A percentile compares a stretch with the other conserved stretches of the same genome.
phyloP scores from a whole-genome alignment of 2,113 vertebrate genomes.

The Amblyopsis rosae region DNA sequence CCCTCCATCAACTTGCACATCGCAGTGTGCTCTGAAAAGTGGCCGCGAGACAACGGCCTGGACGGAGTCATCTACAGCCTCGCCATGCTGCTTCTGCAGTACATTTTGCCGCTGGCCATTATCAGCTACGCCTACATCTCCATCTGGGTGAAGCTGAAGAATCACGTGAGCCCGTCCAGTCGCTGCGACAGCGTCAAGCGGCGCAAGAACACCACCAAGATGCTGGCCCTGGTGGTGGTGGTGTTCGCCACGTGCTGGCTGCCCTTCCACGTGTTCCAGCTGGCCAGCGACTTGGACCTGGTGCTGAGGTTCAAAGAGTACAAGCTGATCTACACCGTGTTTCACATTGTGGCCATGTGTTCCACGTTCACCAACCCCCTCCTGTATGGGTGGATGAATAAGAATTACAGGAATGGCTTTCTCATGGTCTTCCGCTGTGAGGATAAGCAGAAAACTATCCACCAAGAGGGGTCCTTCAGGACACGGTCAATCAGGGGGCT shows the following conservation, averaged over 20 bases:
- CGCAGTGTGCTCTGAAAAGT: constrained; percentile 89
- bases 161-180: constrained; percentile 84
- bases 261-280: constrained; percentile 88
- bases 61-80: constrained; percentile 91
- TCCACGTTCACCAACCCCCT: constrained; percentile 90
- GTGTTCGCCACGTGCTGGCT: constrained; percentile 90
- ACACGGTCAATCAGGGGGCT: constrained; percentile 77
- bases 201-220: constrained; percentile 90
- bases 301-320: constrained; percentile 86
- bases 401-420: constrained; percentile 92
- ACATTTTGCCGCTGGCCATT: constrained; percentile 83
- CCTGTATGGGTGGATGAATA: constrained; percentile 95
- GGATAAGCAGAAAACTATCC: constrained; percentile 82
- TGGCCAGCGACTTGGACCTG: constrained; percentile 87
- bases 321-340: constrained; percentile 88
- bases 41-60: constrained; percentile 83
- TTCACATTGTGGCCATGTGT: constrained; percentile 91
- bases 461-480: constrained; percentile 83
- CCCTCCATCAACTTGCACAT: constrained; percentile 84
- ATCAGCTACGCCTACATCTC: constrained; percentile 90
- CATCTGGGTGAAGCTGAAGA: constrained; percentile 92
- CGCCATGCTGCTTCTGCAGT: constrained; percentile 91
- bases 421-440: constrained; percentile 89
- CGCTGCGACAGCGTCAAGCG: constrained; percentile 81
- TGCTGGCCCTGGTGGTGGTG: constrained; percentile 88